These are phyloP conservation scores for Ariolimax columbianus DNA, from an alignment of 2,888 invertebrate species.

Conservation along the genomic window DNA sequence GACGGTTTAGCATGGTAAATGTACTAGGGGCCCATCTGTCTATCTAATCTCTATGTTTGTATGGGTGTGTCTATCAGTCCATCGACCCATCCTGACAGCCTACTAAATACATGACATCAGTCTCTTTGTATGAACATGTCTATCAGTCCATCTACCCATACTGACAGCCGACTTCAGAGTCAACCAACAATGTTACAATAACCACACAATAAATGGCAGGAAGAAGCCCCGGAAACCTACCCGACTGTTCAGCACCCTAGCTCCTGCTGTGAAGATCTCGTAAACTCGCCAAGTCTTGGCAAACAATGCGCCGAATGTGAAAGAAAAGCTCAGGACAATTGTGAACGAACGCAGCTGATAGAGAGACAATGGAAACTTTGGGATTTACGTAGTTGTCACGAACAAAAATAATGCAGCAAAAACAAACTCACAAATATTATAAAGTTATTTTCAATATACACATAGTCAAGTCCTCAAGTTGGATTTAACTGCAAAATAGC, in stretches of 20 bases:
- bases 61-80: neutral
- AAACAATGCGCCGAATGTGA: slow-evolving; percentile 68
- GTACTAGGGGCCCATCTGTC: neutral
- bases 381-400: no score
- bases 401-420: no score
- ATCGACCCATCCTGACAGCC: neutral
- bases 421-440: no score
- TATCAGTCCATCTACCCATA: neutral
- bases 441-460: no score
- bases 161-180: neutral
- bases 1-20: no score
- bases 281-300: slow-evolving; percentile 71
- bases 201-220: no score
- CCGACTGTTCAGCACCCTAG: slow-evolving; percentile 52
- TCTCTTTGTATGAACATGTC: neutral
- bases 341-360: slow-evolving; percentile 62
- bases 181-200: no score
- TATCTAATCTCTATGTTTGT: neutral
- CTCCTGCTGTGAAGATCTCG: slow-evolving; percentile 62
- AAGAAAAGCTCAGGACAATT: slow-evolving; percentile 62
- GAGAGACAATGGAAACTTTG: no score
- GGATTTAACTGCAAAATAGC: no score
- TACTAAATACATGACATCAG: no score
- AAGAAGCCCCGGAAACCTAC: slow-evolving; percentile 46
- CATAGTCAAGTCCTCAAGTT: no score